Percentiles rank a stretch among this genome's conserved stretches.
phyloP scores from a whole-genome alignment of 35 echinoderm and acorn worm species.

The Anneissia japonica region DNA sequence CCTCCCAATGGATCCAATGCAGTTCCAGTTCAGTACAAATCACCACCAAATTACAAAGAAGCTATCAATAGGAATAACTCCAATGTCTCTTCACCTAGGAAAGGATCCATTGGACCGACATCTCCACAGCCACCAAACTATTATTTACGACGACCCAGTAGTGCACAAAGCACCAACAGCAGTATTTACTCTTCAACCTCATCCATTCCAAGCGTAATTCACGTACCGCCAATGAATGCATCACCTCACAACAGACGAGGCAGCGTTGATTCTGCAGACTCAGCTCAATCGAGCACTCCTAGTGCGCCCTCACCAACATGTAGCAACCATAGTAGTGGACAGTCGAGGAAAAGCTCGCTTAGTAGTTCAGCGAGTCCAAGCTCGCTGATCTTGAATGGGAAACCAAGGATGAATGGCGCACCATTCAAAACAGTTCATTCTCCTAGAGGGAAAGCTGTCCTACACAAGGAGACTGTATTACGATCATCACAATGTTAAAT shows the following conservation, averaged over 20 bases:
- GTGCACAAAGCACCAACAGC: conserved; percentile 66
- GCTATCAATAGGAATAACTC: not conserved
- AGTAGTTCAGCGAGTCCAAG: not conserved
- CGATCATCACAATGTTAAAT: not conserved
- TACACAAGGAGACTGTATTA: not conserved
- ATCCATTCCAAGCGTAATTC: conserved; percentile 83
- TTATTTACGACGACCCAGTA: conserved; percentile 38
- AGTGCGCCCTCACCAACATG: not conserved
- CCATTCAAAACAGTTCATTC: not conserved
- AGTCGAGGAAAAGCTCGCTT: not conserved
- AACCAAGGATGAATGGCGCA: not conserved
- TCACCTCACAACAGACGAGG: not conserved
- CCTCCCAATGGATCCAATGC: not conserved
- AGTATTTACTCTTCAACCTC: conserved; percentile 86
- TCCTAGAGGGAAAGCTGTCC: not conserved
- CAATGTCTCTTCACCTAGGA: not conserved
- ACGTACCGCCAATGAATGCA: conserved; percentile 25
- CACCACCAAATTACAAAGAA: conserved; percentile 43
- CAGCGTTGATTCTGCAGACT: not conserved
- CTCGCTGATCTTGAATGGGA: not conserved
- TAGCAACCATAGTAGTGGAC: conserved; percentile 17
- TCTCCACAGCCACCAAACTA: conserved; percentile 1
- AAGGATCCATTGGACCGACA: not conserved
- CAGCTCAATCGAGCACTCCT: not conserved
- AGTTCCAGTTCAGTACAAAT: conserved; percentile 28